Base-by-base conservation (phyloP, 1,140 invertebrate genomes). In the Pararge aegeria region DNA sequence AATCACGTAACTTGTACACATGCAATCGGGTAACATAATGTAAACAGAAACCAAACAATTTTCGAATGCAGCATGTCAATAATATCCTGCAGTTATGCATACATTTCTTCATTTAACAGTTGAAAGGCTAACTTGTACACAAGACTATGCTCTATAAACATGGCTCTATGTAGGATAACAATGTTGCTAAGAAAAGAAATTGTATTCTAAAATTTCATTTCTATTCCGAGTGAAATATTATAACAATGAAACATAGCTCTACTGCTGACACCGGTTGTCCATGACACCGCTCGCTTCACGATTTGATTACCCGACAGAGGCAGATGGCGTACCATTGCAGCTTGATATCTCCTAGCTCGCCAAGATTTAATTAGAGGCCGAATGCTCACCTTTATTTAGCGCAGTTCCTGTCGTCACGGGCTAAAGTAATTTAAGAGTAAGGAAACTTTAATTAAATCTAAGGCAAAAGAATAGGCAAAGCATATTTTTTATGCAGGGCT, bases 301-400 rank as follows among this genome's bases (percentile, higher is more conserved):
- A 42, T 42, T 42, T 42, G 38, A 42, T 42, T 42, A 42, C 38
- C 38, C 38, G 38, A 42, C 38, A 42, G 38, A 42, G 16, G 13
- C 38, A 42, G 38, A 42, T 42, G 38, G 15, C 15, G 30, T 34
- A 12, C 30, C 15, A 16, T 42, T 42, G 13, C 38, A 42, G 16
- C 38, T 42, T 16, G 13, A 42, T 42, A 42, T 42, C 38, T 42
- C 30, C 30, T 34, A 6, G 38, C 38, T 42, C 13, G 16, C 13
- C 38, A 42, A 18, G 38, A 42, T 42, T 42, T 42, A 42, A 42
- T 42, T 42, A 42, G 38, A 42, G 13, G 16, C 5, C 12, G 16
- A 16, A 15, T 16, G 2, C 16, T 42, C 38, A 42, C 13, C 38
- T 42, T 42, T 42, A 18, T 18, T 10, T 18, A 16, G 5, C 16